These are phyloP conservation scores for Cheiracanthium punctorium DNA, from an alignment of 2,888 invertebrate species.

Conservation along the genomic window DNA sequence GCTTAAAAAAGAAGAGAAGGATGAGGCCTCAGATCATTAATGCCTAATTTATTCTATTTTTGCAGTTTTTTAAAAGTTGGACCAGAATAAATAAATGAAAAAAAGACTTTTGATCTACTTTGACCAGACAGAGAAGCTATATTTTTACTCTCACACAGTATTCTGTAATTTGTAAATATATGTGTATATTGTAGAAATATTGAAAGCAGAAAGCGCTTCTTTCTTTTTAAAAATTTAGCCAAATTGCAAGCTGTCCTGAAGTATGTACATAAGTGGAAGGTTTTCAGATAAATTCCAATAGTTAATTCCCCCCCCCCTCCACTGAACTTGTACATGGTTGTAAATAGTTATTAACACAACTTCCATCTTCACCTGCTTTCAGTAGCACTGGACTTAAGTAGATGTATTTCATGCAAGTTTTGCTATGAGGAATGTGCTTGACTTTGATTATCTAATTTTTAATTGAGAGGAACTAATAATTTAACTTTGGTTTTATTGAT, in stretches of 20 bases:
- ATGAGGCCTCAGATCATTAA: neutral
- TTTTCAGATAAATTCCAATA: neutral
- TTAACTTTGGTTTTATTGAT: too few relatives aligned
- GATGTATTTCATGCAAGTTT: too few relatives aligned
- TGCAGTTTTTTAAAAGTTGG: slow-evolving; percentile 14
- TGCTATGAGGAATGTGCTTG: too few relatives aligned
- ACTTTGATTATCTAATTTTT: too few relatives aligned
- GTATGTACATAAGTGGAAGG: neutral
- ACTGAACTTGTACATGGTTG: neutral
- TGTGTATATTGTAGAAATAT: slow-evolving; percentile 25
- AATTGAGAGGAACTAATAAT: too few relatives aligned
- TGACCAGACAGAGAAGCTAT: slow-evolving; percentile 18
- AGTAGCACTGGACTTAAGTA: too few relatives aligned
- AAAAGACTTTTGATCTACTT: slow-evolving; percentile 1
- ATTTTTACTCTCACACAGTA: slow-evolving; percentile 36
- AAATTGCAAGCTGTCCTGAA: neutral
- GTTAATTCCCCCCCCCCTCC: neutral
- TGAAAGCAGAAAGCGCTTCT: neutral
- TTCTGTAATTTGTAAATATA: slow-evolving; percentile 35
- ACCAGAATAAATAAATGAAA: neutral
- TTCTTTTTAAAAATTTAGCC: neutral
- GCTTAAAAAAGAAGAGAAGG: slow-evolving; percentile 42
- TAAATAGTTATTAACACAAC: neutral
- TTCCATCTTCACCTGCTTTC: neutral
- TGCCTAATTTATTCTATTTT: slow-evolving; percentile 12